Percentiles rank a stretch among this genome's conserved stretches.
phyloP scores from a whole-genome alignment of 1,140 invertebrate genomes.

The Cydia pomonella region DNA sequence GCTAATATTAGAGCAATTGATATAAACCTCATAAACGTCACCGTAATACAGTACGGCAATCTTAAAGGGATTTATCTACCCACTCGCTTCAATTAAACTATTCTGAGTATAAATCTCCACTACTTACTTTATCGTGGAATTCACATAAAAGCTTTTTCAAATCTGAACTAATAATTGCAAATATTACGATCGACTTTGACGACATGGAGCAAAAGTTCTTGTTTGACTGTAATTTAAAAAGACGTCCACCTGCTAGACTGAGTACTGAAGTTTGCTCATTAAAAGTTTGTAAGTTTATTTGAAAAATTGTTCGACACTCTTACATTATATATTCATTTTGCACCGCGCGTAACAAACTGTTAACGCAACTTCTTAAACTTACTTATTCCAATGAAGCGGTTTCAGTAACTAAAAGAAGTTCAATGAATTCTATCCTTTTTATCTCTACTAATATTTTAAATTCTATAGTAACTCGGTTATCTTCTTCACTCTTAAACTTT shows the following conservation, averaged over 20 bases:
- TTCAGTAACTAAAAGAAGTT: background rate
- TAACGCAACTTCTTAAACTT: background rate
- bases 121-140: too few species aligned
- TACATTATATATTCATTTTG: slow-evolving; percentile 16
- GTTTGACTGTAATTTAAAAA: slow-evolving; percentile 39
- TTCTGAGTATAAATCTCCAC: too few species aligned
- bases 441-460: too few species aligned
- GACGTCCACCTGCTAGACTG: slow-evolving; percentile 41
- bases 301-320: slow-evolving; percentile 33
- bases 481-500: too few species aligned
- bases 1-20: too few species aligned
- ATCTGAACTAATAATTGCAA: slow-evolving; percentile 5
- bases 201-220: slow-evolving; percentile 21
- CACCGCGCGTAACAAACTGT: slow-evolving; percentile 7
- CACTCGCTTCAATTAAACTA: too few species aligned
- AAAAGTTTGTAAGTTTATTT: slow-evolving; percentile 40
- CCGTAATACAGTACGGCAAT: too few species aligned
- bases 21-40: too few species aligned
- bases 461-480: too few species aligned
- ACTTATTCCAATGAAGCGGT: background rate
- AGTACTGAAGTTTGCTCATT: slow-evolving; percentile 42
- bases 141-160: background rate
- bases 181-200: slow-evolving; percentile 25
- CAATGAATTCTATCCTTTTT: too few species aligned
- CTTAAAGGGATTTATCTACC: too few species aligned